Base-by-base conservation (phyloP, 2,113 vertebrate species). In the Dolichotis patagonum region DNA sequence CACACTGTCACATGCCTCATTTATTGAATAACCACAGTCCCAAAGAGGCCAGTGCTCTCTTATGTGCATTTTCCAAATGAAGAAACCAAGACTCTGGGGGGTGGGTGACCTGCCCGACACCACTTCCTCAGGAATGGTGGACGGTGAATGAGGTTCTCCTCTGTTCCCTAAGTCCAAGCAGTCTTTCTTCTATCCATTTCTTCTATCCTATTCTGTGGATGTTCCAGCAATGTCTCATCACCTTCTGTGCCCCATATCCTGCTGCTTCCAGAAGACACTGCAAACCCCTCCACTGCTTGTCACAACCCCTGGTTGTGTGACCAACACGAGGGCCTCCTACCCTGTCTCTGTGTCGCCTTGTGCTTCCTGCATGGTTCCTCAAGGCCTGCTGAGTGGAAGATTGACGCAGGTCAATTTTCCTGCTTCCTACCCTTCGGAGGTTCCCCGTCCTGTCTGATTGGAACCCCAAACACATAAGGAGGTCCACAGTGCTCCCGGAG, bases 361-460 rank as follows among this genome's bases (percentile, higher is more conserved):
- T 91, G 92, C 80, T 82, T 52, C 95, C 97, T 28, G 13, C 96
- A 97, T 95, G 95, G 87, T 52, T 83, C 93, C 78, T 41, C 95
- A 24, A 1, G 0, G 12, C 9, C 62, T 54, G 16, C 60, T 3
- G 11, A 35, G 20, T 5, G 6, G 43, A 7, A 14, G 32, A 62
- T 12, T 1, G 3, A 32, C 0, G 7, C 10, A 3, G 8, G 17
- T 26, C 67, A 17, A 19, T 5, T 26, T 65, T n/a, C 24, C 24
- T 3, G 8, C 32, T 46, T 80, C 73, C 41, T 7, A 5, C 13
- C 19, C 9, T 62, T 52, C 14, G 16, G 19, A 89, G 49, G 41
- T 13, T 56, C 75, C 32, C 65, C 38, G 6, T 49, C 0, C 3
- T 83, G 13, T 32, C 73, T 58, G 71, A 52, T 85, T 46, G 24